phyloP scores from a whole-genome alignment of 2,888 invertebrate species.

The Lutraria lutraria region DNA sequence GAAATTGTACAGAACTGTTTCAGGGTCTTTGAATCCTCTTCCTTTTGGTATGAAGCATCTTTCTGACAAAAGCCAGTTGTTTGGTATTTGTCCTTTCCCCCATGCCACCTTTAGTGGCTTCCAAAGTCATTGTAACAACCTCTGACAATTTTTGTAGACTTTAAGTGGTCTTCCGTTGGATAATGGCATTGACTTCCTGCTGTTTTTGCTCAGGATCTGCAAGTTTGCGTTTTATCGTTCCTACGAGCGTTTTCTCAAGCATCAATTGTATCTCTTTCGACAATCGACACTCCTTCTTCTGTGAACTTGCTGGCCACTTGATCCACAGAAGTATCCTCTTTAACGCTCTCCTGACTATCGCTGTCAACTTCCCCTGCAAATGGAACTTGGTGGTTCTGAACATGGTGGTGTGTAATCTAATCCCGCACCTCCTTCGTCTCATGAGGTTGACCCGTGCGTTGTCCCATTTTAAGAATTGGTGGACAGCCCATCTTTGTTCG shows the following conservation, averaged over 20 bases:
- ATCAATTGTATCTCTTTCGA: slow-evolving; percentile 28
- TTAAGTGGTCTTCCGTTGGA: slow-evolving; percentile 20
- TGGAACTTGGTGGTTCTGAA: slow-evolving; percentile 50
- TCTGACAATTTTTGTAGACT: slow-evolving; percentile 60
- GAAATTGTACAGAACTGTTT: slow-evolving; percentile 63
- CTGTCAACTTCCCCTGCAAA: slow-evolving; percentile 28
- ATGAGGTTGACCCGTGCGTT: slow-evolving; percentile 40
- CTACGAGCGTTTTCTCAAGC: slow-evolving; percentile 12
- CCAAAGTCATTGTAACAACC: slow-evolving; percentile 49
- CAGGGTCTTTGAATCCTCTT: slow-evolving; percentile 53
- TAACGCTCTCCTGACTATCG: slow-evolving; percentile 7
- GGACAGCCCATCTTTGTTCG: not conserved
- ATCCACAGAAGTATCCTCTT: slow-evolving; percentile 6
- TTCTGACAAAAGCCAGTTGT: slow-evolving; percentile 44
- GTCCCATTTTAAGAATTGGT: slow-evolving; percentile 39
- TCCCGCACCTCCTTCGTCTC: slow-evolving; percentile 51
- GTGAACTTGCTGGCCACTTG: slow-evolving; percentile 48
- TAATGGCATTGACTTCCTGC: slow-evolving; percentile 43
- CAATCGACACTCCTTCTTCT: slow-evolving; percentile 25
- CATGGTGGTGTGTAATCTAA: slow-evolving; percentile 43
- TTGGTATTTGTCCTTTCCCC: slow-evolving; percentile 44
- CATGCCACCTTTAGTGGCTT: slow-evolving; percentile 46
- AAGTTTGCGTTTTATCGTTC: slow-evolving; percentile 33
- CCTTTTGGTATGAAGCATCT: slow-evolving; percentile 59
- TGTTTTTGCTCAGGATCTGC: slow-evolving; percentile 38